Evolutionary conservation across 1,140 invertebrate genomes (phyloP).

Genomic region (Trichonephila clavata): DNA sequence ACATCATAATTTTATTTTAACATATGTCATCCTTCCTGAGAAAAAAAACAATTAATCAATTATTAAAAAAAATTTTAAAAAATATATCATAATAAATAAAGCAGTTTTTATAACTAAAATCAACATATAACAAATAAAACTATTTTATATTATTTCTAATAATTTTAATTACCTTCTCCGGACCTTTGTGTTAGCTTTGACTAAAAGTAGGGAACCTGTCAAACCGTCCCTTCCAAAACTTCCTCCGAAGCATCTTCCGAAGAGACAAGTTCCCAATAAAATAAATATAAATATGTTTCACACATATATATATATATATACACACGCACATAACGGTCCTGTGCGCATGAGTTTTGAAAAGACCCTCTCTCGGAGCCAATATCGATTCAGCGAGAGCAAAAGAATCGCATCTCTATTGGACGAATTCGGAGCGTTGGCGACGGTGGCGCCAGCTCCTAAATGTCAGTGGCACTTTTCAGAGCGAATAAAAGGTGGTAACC

Average conservation of each 20-base stretch:
- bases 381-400: neutral
- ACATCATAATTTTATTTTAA: neutral
- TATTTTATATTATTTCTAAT: neutral
- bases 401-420: constrained; percentile 8
- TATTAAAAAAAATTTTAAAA: too few species aligned
- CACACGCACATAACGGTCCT: neutral
- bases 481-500: constrained; percentile 55
- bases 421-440: neutral
- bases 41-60: neutral
- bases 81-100: too few species aligned
- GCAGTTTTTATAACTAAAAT: too few species aligned
- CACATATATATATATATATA: too few species aligned
- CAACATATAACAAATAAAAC: too few species aligned
- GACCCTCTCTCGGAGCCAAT: neutral
- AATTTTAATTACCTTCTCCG: neutral
- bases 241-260: neutral
- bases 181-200: neutral
- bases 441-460: constrained; percentile 35
- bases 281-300: constrained; percentile 14
- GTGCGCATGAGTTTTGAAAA: constrained; percentile 21
- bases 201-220: neutral
- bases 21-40: neutral
- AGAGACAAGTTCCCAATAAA: constrained; percentile 18
- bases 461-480: constrained; percentile 33
- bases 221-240: neutral